phyloP scores from a whole-genome alignment of 2,797 vertebrate genomes.

The Euphonia xanthogaster region DNA sequence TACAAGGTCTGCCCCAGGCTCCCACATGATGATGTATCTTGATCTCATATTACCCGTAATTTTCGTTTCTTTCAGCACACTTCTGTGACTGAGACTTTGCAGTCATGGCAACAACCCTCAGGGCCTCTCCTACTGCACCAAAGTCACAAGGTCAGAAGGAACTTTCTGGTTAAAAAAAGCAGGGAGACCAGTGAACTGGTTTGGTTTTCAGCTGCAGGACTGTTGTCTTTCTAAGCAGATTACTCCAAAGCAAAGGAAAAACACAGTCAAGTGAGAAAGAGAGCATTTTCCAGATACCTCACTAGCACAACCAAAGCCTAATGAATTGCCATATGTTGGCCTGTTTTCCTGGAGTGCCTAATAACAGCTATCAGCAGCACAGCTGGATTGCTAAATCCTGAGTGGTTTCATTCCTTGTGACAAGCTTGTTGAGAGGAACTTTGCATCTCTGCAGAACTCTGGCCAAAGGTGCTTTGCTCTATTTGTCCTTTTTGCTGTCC shows the following conservation, averaged over 20 bases:
- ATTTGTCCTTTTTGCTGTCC: background rate
- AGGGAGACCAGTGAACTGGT: background rate
- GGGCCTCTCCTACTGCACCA: background rate
- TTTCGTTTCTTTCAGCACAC: rapidly evolving
- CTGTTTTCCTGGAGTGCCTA: background rate
- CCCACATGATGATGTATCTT: background rate
- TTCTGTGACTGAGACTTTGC: background rate
- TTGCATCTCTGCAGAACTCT: background rate
- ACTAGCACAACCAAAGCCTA: background rate
- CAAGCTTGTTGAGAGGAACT: background rate
- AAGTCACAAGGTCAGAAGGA: background rate
- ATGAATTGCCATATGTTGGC: rapidly evolving
- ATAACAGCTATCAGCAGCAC: background rate
- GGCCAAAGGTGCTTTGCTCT: background rate
- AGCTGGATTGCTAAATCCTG: background rate
- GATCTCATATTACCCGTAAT: background rate
- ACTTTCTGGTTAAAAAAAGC: background rate
- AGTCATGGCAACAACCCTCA: rapidly evolving
- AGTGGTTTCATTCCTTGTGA: background rate
- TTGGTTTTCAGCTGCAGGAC: background rate
- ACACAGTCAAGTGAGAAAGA: background rate
- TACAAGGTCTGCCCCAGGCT: background rate
- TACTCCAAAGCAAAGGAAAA: background rate
- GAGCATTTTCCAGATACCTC: background rate
- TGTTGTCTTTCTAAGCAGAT: background rate